Evolutionary conservation across 2,113 vertebrate genomes (phyloP).

Genomic region (Myotis davidii): DNA sequence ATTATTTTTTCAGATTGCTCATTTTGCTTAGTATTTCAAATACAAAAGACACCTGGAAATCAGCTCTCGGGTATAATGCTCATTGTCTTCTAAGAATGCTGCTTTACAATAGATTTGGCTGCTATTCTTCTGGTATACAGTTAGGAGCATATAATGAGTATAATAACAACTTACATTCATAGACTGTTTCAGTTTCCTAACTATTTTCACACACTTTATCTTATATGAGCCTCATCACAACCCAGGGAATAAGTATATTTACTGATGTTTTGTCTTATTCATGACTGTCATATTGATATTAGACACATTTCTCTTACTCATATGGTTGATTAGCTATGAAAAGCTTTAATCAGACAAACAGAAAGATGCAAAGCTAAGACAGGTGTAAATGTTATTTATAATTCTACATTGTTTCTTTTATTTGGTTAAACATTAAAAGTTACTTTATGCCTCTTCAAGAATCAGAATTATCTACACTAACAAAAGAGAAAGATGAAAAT

Average conservation of each 20-base stretch:
- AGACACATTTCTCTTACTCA: not conserved
- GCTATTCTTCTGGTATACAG: not conserved
- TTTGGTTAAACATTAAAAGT: conserved; percentile 15
- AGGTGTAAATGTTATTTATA: not conserved
- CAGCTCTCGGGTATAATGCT: not conserved
- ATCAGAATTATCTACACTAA: not conserved
- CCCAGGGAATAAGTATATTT: not conserved
- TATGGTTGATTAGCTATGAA: not conserved
- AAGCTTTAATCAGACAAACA: conserved; percentile 39
- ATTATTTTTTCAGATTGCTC: conserved; percentile 1
- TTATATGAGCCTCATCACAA: not conserved
- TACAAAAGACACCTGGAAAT: conserved; percentile 18
- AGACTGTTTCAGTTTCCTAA: not conserved
- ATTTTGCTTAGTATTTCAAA: conserved; percentile 36
- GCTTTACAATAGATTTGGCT: not conserved
- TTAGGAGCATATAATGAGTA: not conserved
- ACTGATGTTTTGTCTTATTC: conserved; percentile 11
- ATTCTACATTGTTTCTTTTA: conserved; percentile 1
- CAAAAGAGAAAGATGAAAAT: no score
- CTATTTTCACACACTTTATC: not conserved
- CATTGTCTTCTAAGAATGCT: conserved; percentile 40
- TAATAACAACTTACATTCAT: conserved; percentile 41
- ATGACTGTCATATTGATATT: not conserved
- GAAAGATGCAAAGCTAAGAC: not conserved
- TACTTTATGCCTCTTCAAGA: not conserved